Evolutionary conservation across 2,888 invertebrate genomes (phyloP), one percentile per base, ranked within the genome.

Genomic region (Drosophila emarginata): DNA sequence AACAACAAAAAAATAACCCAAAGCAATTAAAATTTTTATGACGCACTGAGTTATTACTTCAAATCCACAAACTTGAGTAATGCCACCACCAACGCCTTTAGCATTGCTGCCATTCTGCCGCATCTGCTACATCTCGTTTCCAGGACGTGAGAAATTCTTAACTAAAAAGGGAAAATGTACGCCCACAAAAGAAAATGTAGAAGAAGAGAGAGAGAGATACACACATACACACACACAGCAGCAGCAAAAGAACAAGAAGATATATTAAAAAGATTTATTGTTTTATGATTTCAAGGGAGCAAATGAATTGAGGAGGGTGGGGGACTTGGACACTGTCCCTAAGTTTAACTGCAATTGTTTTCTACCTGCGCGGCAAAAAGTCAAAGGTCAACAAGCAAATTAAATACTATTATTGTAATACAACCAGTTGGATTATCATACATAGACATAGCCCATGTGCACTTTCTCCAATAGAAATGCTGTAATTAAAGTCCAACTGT

Each of bases 1-100:
- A 14, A 56, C 18, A 57, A 56, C 39, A 45, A 59, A 61, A 62
- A 56, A 61, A 63, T 73, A 79, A 69, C 84, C 87, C 84, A 88
- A 87, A 88, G 87, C 87, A 85, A 88, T 85, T 85, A 85, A 85
- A 88, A 81, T 87, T 88, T 88, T 85, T 85, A 88, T 85, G 87
- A 88, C 88, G 81, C 87, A 78, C 85, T 88, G 85, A 85, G 85
- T 88, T 88, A 85, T 85, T 87, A 84, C 87, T 80, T 79, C 72
- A 84, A 84, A 88, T 88, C 87, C 87, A 84, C 88, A 86, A 87
- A 83, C 87, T 84, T 88, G 87, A 86, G 83, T 87, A 87, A 83
- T 83, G 80, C 74, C 80, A 70, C 71, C 79, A 67, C 82, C 81
- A 70, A 71, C 79, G 68, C 79, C 81, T 60, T 73, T 32, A 51